Base-by-base conservation (phyloP, 2,888 invertebrate species). In the Baccha elongata region DNA sequence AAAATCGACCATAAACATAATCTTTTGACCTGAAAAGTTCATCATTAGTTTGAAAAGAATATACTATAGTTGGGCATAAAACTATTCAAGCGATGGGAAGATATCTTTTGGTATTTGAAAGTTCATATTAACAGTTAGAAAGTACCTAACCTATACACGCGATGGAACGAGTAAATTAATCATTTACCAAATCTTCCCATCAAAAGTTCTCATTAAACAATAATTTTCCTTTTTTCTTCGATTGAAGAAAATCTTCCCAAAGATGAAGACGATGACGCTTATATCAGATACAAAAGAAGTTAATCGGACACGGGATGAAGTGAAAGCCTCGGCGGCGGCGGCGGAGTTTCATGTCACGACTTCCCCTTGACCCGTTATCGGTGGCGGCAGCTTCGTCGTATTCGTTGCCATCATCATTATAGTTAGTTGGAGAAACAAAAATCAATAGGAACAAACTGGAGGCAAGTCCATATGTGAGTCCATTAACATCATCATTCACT, bases 101-200 rank as follows among this genome's bases (percentile, higher is more conserved):
- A 35, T 53, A 0, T 37, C 35, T 37, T 21, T 29, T 35, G 35
- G 26, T 15, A 42, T 60, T 60, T 29, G 58, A 60, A 42, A 58
- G 37, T 58, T n/a, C n/a, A n/a, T 26, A 26, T 26, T 26, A 26
- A 26, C 26, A 4, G 10, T 17, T 17, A 26, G 23, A 42, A 60
- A 42, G 42, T 10, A 26, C 32, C 50, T 17, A 40, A 42, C n/a
- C n/a, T 40, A 50, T 37, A 8, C 40, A 10, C 8, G 21, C 64
- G 50, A 44, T 71, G 35, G 35, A 71, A 65, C 58, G 71, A 23
- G 42, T n/a, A 78, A 71, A 71, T 78, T 78, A 78, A 78, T 78
- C 19, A 50, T 64, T 42, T 60, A 15, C 23, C 23, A 23, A 42
- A 72, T 64, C 50, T 42, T 64, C 62, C 52, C 73, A 73, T 73